Conservation (phyloP, 2,888 invertebrate genomes). For the Leucozona laternaria region DNA sequence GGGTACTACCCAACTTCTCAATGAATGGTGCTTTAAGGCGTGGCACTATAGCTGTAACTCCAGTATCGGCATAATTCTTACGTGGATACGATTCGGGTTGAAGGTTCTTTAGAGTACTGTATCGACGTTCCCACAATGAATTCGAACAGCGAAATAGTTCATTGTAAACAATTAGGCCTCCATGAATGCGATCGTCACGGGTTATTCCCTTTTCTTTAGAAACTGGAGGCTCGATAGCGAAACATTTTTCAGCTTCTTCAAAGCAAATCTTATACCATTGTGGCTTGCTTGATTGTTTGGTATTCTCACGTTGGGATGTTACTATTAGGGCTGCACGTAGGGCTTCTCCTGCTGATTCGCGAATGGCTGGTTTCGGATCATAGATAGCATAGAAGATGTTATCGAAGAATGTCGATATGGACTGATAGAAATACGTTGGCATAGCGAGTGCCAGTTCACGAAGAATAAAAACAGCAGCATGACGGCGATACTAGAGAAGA, state of each 20-base stretch:
- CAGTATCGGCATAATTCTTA: slow-evolving; percentile 78
- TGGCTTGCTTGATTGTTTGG: slow-evolving; percentile 94
- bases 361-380: slow-evolving; percentile 94
- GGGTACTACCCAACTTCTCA: slow-evolving; percentile 81
- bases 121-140: slow-evolving; percentile 92
- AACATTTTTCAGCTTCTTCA: slow-evolving; percentile 93
- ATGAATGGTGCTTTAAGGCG: slow-evolving; percentile 84
- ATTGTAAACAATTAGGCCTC: slow-evolving; percentile 95
- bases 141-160: slow-evolving; percentile 96
- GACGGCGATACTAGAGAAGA: slow-evolving; percentile 89
- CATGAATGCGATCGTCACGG: slow-evolving; percentile 96
- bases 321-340: slow-evolving; percentile 97
- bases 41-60: slow-evolving; percentile 81
- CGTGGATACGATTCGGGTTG: slow-evolving; percentile 82
- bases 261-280: slow-evolving; percentile 97
- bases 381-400: slow-evolving; percentile 95
- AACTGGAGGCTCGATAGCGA: slow-evolving; percentile 86
- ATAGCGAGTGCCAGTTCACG: slow-evolving; percentile 97
- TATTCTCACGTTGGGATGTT: slow-evolving; percentile 97
- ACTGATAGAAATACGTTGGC: slow-evolving; percentile 98
- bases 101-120: slow-evolving; percentile 88
- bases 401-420: slow-evolving; percentile 96
- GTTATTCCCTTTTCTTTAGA: slow-evolving; percentile 90
- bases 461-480: slow-evolving; percentile 95
- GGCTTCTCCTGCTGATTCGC: slow-evolving; percentile 97